Percentiles rank a stretch among this genome's conserved stretches.
These are phyloP conservation scores for Pristionchus arcanus DNA, from an alignment of 2,888 invertebrate species.

Conservation along the genomic window DNA sequence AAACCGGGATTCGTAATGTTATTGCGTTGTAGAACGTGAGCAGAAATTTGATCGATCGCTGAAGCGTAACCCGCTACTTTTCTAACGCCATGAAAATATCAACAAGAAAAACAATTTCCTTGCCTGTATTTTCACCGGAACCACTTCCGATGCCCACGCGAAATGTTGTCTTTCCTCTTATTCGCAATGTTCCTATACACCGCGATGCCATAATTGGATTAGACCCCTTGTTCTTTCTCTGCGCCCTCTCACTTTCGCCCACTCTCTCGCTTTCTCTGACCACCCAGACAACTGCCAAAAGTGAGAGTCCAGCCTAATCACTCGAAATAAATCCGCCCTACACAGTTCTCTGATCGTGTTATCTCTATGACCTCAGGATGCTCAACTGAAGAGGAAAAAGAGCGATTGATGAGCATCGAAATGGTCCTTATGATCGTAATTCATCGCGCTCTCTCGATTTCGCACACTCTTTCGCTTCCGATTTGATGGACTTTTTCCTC, in stretches of 20 bases:
- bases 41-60: neutral
- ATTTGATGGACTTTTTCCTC: neutral
- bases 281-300: neutral
- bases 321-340: neutral
- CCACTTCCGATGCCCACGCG: neutral
- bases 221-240: neutral
- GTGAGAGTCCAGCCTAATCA: conserved; percentile 5
- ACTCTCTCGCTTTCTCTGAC: conserved; percentile 17
- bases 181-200: conserved; percentile 17
- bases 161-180: conserved; percentile 29
- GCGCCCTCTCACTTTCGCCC: conserved; percentile 10
- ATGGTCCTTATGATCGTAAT: neutral
- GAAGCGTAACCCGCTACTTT: neutral
- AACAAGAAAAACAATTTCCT: neutral
- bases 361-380: conserved; percentile 22
- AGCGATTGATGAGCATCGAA: neutral
- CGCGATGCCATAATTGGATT: neutral
- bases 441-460: neutral
- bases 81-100: neutral
- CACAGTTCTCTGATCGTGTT: conserved; percentile 12
- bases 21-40: neutral
- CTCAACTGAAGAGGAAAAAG: neutral
- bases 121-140: neutral
- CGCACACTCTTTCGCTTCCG: conserved; percentile 31
- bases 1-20: neutral